Evolutionary conservation across 2,888 invertebrate genomes (phyloP).

Genomic region (Hirudinaria manillensis): DNA sequence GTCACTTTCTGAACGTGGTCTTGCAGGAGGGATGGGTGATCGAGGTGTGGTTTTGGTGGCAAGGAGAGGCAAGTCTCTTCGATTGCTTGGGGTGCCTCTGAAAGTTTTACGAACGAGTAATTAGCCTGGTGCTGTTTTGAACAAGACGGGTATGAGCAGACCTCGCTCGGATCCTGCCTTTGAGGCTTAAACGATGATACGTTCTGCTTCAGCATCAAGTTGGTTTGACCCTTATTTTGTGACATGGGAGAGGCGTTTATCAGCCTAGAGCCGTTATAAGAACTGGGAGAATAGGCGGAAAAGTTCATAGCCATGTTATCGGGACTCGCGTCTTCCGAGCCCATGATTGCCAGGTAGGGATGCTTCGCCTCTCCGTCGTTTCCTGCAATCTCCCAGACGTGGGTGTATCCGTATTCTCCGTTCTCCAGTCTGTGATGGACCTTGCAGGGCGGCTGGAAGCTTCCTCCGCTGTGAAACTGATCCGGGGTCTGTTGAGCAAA

Average conservation of each 20-base stretch:
- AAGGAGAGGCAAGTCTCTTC: not conserved
- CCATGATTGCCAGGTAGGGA: not conserved
- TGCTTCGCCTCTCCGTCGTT: conserved; percentile 6
- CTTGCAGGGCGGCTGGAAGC: conserved; percentile 20
- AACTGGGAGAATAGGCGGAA: not conserved
- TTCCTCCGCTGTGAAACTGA: not conserved
- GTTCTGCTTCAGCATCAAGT: not conserved
- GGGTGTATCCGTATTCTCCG: conserved; percentile 37
- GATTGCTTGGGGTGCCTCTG: not conserved
- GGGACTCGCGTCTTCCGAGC: not conserved
- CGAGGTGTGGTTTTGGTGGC: not conserved
- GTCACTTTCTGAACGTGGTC: conserved; percentile 21
- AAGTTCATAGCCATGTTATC: conserved; percentile 12
- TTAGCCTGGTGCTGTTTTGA: conserved; percentile 13
- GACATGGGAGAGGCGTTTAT: not conserved
- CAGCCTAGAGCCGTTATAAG: not conserved
- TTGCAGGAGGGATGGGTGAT: conserved; percentile 24
- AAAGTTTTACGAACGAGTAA: conserved; percentile 4
- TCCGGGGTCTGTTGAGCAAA: conserved; percentile 19
- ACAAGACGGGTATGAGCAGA: not conserved
- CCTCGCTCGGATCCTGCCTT: not conserved
- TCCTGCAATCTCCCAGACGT: conserved; percentile 36
- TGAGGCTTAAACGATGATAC: not conserved
- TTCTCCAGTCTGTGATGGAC: conserved; percentile 30
- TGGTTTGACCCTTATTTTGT: not conserved